Evolutionary conservation across 2,113 vertebrate species (phyloP).

Genomic region (Pardalotus punctatus): DNA sequence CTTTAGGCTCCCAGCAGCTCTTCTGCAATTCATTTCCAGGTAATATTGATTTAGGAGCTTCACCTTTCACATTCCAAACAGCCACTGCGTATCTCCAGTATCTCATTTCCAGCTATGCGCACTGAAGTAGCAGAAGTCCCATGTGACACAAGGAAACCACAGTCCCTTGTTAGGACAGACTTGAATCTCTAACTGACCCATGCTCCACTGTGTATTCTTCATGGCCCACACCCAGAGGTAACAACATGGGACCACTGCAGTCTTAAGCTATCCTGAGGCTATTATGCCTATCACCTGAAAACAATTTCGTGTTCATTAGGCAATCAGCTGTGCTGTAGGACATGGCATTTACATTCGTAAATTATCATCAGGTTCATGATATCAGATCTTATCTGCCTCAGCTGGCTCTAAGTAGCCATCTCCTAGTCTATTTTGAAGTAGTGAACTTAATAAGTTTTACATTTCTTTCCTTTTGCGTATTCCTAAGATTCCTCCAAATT

Average conservation of each 20-base stretch:
- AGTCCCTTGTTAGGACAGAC: fast-evolving
- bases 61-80: not conserved
- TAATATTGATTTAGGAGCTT: not conserved
- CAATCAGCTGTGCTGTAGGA: not conserved
- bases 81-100: not conserved
- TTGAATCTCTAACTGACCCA: not conserved
- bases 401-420: not conserved
- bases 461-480: not conserved
- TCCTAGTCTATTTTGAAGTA: not conserved
- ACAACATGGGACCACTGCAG: not conserved
- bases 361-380: not conserved
- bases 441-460: not conserved
- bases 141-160: fast-evolving
- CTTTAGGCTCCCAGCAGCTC: not conserved
- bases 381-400: not conserved
- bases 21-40: not conserved
- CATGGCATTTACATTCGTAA: not conserved
- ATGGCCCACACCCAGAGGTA: not conserved
- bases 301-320: slow-evolving; percentile 24
- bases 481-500: not conserved
- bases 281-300: slow-evolving; percentile 8
- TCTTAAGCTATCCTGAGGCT: not conserved
- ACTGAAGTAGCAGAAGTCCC: not conserved
- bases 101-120: not conserved
- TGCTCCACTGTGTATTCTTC: not conserved